phyloP scores from a whole-genome alignment of 2,888 invertebrate genomes.

The Cryptocephalus moraei region DNA sequence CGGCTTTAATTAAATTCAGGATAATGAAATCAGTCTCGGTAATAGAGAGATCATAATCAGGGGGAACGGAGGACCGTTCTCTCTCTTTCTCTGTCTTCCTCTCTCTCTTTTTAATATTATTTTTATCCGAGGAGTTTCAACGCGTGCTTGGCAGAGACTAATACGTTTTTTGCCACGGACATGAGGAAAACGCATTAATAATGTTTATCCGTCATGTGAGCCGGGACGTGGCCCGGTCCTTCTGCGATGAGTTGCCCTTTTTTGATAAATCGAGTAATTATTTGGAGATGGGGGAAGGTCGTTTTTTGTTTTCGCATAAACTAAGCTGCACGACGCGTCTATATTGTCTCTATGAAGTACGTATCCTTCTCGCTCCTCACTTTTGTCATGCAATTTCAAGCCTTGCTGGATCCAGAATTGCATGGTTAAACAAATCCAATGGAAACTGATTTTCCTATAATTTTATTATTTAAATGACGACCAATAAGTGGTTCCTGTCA shows the following conservation, averaged over 20 bases:
- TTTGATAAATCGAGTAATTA: constrained; percentile 23
- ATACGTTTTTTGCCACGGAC: constrained; percentile 15
- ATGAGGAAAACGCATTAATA: constrained; percentile 16
- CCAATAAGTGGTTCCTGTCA: no score
- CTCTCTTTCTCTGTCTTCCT: no score
- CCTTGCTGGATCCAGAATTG: no score
- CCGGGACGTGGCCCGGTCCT: constrained; percentile 5
- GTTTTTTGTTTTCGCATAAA: no score
- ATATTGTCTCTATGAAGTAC: no score
- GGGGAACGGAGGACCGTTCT: constrained; percentile 7
- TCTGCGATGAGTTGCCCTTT: constrained; percentile 16
- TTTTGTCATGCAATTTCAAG: no score
- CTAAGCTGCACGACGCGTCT: no score
- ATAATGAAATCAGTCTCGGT: constrained; percentile 14
- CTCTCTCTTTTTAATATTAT: constrained; percentile 13
- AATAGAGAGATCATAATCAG: constrained; percentile 18
- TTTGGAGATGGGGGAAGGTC: no score
- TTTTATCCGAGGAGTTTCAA: constrained; percentile 14
- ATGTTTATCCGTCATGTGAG: constrained; percentile 8
- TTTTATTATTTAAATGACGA: no score
- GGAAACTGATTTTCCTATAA: no score
- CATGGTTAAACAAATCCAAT: no score
- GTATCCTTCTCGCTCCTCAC: no score
- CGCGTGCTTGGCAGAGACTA: constrained; percentile 16
- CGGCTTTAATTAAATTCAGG: constrained; percentile 10